These are phyloP conservation scores for Drosophila ezoana DNA, from an alignment of 2,888 invertebrate genomes.

Conservation along the genomic window DNA sequence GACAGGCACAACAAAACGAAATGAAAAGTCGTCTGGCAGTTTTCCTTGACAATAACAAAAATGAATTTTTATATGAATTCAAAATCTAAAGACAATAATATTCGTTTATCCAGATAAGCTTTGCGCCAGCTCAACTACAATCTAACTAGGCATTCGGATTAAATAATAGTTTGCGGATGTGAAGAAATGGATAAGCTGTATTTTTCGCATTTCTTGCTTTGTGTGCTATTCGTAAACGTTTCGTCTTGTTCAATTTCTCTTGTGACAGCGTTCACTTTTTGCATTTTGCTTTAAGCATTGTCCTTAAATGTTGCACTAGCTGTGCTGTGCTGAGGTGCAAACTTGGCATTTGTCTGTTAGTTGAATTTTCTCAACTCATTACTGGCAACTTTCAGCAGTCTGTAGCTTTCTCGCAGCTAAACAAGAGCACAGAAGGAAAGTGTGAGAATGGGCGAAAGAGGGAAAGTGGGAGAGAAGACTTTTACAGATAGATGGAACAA, in stretches of 20 bases:
- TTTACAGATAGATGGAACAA: slow-evolving; percentile 19
- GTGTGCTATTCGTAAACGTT: slow-evolving; percentile 1
- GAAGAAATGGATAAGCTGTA: no score
- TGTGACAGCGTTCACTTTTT: background rate
- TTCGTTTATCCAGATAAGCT: slow-evolving; percentile 1
- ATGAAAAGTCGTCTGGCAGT: slow-evolving; percentile 58
- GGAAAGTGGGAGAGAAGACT: background rate
- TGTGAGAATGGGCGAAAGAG: background rate
- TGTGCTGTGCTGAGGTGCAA: background rate
- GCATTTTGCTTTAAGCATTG: background rate
- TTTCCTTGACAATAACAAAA: slow-evolving; percentile 50
- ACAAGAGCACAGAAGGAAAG: background rate
- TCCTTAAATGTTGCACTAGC: background rate
- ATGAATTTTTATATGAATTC: slow-evolving; percentile 38
- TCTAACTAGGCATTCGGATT: background rate
- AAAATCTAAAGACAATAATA: background rate
- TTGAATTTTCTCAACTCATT: slow-evolving; percentile 30
- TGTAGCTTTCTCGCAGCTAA: background rate
- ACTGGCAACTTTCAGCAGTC: slow-evolving; percentile 20
- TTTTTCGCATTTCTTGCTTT: background rate
- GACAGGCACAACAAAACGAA: slow-evolving; percentile 55
- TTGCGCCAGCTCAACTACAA: background rate
- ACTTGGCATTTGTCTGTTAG: background rate
- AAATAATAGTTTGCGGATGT: background rate
- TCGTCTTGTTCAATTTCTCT: background rate